A percentile compares a stretch with the other conserved stretches of the same genome.
Conservation (phyloP, 1,140 invertebrate genomes). For the Drosophila ficusphila region DNA sequence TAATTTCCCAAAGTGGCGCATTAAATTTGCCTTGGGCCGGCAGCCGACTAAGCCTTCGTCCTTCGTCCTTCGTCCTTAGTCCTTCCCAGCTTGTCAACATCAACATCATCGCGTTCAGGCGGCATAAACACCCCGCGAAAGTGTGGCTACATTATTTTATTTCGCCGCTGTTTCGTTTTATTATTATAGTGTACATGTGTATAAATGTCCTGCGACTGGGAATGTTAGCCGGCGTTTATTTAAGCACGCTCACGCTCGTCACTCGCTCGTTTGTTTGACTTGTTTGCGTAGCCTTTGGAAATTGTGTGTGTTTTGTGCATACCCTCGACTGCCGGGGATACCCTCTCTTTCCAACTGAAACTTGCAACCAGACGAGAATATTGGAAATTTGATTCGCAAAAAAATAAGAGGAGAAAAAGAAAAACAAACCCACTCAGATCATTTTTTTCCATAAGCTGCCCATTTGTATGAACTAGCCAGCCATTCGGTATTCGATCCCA, state of each 20-base stretch:
- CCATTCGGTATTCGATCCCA: neutral
- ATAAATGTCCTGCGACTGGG: slow-evolving; percentile 42
- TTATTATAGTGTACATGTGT: slow-evolving; percentile 34
- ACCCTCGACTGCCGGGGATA: slow-evolving; percentile 10
- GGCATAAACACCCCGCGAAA: slow-evolving; percentile 40
- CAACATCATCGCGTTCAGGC: slow-evolving; percentile 1
- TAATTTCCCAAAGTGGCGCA: slow-evolving; percentile 63
- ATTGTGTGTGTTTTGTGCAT: slow-evolving; percentile 61
- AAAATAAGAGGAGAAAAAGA: too few species aligned
- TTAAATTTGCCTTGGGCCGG: slow-evolving; percentile 63
- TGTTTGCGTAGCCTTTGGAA: slow-evolving; percentile 54
- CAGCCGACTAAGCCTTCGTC: slow-evolving; percentile 46
- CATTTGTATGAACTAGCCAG: slow-evolving; percentile 6
- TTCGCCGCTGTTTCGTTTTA: slow-evolving; percentile 25
- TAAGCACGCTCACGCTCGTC: slow-evolving; percentile 62
- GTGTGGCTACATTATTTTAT: slow-evolving; percentile 59
- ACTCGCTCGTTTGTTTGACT: slow-evolving; percentile 17
- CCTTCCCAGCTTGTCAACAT: slow-evolving; percentile 35
- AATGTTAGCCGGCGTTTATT: slow-evolving; percentile 57
- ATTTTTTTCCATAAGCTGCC: slow-evolving; percentile 11
- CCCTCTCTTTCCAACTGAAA: neutral
- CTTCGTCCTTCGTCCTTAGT: slow-evolving; percentile 12
- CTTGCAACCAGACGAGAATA: neutral
- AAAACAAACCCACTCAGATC: neutral
- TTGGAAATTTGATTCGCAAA: neutral